phyloP scores from a whole-genome alignment of 1,140 invertebrate genomes.

The Maniola jurtina region DNA sequence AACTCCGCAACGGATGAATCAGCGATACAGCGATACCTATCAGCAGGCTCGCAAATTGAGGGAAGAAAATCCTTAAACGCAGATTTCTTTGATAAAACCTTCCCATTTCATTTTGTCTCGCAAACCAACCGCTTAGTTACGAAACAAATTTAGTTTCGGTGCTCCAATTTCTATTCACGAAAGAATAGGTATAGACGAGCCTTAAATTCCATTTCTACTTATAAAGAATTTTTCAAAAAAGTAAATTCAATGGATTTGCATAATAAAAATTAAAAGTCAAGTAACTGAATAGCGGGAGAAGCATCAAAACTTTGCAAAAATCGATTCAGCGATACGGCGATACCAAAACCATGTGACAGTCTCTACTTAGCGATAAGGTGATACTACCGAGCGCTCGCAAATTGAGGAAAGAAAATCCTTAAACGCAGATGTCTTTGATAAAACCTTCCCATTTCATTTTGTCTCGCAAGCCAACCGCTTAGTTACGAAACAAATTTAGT shows the following conservation, averaged over 20 bases:
- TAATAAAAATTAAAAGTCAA: no score
- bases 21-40: conserved; percentile 19
- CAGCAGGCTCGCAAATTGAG: conserved; percentile 31
- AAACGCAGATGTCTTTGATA: conserved; percentile 20
- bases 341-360: no score
- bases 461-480: not conserved
- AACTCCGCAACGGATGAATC: not conserved
- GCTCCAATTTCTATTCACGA: not conserved
- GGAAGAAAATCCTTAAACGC: conserved; percentile 31
- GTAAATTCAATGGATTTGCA: not conserved
- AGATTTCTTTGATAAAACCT: conserved; percentile 6
- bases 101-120: not conserved
- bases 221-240: no score
- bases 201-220: no score
- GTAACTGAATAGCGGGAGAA: not conserved
- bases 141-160: not conserved
- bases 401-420: conserved; percentile 32
- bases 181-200: no score
- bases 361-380: not conserved
- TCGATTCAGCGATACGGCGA: not conserved
- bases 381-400: conserved; percentile 27
- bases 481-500: not conserved
- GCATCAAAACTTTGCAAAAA: not conserved
- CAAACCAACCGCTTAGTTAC: not conserved
- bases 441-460: conserved; percentile 3